A percentile compares a stretch with the other conserved stretches of the same genome.
These are phyloP conservation scores for Alces alces DNA, from an alignment of 2,113 vertebrate genomes.

Conservation along the genomic window DNA sequence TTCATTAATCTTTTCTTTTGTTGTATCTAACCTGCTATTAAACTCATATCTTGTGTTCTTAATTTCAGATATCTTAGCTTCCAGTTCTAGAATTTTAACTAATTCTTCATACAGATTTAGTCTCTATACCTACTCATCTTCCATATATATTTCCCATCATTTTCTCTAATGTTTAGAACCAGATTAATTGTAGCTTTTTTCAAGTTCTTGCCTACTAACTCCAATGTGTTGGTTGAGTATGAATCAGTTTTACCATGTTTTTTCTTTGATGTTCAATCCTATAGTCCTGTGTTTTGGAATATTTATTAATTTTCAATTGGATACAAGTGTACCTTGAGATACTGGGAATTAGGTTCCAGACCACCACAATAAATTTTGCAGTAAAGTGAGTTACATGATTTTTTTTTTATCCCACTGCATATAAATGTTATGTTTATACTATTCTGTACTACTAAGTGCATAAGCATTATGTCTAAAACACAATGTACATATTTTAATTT, in stretches of 20 bases:
- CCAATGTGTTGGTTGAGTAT: not conserved
- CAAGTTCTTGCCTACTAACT: not conserved
- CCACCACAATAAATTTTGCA: not conserved
- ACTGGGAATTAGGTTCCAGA: not conserved
- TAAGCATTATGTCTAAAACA: not conserved
- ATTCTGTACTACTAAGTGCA: not conserved
- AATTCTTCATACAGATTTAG: not conserved
- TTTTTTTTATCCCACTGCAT: not conserved
- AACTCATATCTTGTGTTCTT: not conserved
- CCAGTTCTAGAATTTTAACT: not conserved
- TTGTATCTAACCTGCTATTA: not conserved
- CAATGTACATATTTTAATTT: not conserved
- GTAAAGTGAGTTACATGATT: not conserved
- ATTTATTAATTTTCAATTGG: not conserved
- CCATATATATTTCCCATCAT: not conserved
- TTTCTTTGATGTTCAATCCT: not conserved
- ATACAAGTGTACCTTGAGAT: not conserved
- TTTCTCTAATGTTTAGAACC: not conserved
- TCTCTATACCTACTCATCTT: not conserved
- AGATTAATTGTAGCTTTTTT: not conserved
- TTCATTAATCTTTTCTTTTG: not conserved
- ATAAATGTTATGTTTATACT: not conserved
- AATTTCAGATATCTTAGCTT: not conserved
- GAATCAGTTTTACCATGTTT: not conserved
- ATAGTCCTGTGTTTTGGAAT: not conserved